Percentiles rank a stretch among this genome's conserved stretches.
Evolutionary conservation across 2,113 vertebrate genomes (phyloP).

Genomic region (Gopherus evgoodei): DNA sequence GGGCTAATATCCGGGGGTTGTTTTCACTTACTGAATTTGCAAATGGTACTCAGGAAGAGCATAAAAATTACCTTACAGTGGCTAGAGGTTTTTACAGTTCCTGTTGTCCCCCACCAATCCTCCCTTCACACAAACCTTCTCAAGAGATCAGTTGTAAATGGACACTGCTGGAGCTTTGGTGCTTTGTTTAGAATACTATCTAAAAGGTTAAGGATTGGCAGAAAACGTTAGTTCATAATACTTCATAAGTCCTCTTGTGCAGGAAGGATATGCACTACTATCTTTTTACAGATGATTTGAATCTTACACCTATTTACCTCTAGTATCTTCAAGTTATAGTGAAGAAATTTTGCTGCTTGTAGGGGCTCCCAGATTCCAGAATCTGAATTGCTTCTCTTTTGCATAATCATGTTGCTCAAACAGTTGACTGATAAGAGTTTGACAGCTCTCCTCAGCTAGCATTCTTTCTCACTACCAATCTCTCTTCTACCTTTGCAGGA

Average conservation of each 20-base stretch:
- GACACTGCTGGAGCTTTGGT: accelerated
- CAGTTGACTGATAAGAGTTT: not conserved
- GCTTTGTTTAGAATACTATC: not conserved
- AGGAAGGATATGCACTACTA: not conserved
- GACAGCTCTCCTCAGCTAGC: not conserved
- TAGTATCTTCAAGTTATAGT: not conserved
- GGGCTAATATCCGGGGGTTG: conserved; percentile 11
- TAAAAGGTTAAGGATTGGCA: accelerated
- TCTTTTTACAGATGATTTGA: not conserved
- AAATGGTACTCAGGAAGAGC: not conserved
- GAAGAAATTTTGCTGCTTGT: not conserved
- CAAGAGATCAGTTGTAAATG: not conserved
- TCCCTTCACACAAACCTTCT: not conserved
- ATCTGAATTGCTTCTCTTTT: not conserved
- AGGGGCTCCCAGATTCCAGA: not conserved
- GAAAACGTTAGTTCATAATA: not conserved
- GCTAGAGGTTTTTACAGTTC: not conserved
- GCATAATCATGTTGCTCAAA: not conserved
- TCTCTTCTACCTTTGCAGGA: conserved; percentile 26
- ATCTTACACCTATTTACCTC: not conserved
- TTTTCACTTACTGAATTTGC: not conserved
- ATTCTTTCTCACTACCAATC: not conserved
- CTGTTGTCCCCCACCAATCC: not conserved
- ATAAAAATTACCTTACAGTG: not conserved
- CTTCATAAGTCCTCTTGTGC: not conserved